Conservation (phyloP, 2,888 invertebrate genomes). For the Amiota mariae region DNA sequence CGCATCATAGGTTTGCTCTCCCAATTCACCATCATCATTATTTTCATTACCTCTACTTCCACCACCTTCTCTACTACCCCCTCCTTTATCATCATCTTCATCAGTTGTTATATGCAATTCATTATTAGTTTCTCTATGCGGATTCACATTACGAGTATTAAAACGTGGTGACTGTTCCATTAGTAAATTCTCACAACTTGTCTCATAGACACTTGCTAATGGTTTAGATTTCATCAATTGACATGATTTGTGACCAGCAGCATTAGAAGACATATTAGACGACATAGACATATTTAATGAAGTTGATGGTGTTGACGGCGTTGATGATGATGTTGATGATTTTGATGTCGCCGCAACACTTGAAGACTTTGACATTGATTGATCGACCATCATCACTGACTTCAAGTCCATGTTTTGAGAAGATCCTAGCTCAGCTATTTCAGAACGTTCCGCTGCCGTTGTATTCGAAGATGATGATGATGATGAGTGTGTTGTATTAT, state of each 20-base stretch:
- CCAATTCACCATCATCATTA: constrained; percentile 27
- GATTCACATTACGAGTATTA: constrained; percentile 35
- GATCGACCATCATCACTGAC: not conserved
- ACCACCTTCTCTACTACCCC: constrained; percentile 18
- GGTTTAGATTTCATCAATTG: constrained; percentile 70
- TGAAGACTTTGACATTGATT: constrained; percentile 5
- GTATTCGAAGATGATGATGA: not conserved
- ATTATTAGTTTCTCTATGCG: constrained; percentile 32
- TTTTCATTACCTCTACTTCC: not conserved
- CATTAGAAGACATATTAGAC: too few relatives aligned
- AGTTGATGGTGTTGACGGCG: constrained; percentile 31
- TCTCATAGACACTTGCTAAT: constrained; percentile 74
- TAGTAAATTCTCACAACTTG: constrained; percentile 74
- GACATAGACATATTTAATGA: not conserved
- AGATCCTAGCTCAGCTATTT: not conserved
- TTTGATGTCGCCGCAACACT: not conserved
- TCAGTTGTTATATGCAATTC: constrained; percentile 59
- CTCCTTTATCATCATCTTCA: constrained; percentile 44
- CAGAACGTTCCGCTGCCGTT: not conserved
- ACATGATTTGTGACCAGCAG: constrained; percentile 47
- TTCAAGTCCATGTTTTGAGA: not conserved
- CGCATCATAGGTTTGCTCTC: constrained; percentile 24
- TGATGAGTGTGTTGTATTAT: not conserved
- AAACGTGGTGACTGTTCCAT: constrained; percentile 59
- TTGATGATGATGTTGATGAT: constrained; percentile 23